Percentiles rank a stretch among this genome's conserved stretches.
phyloP scores from a whole-genome alignment of 2,797 vertebrate genomes.

The Fistularia tabacaria region DNA sequence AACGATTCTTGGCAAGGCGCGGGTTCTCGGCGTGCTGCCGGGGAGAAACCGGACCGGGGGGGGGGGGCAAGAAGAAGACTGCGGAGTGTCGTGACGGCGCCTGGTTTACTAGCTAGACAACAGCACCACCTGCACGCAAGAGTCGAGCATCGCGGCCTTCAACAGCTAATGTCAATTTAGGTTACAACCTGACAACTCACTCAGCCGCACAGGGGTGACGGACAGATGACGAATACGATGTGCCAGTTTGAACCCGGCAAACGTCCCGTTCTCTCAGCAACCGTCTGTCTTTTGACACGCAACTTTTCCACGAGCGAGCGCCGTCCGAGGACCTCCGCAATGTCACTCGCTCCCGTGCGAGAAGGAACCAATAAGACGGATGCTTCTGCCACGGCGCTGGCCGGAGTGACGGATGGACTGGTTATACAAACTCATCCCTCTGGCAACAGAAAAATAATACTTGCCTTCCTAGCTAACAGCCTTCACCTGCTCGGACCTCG shows the following conservation, averaged over 20 bases:
- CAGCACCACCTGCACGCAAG: constrained; percentile 67
- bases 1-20: constrained; percentile 68
- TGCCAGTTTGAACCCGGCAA: neutral
- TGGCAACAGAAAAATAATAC: constrained; percentile 50
- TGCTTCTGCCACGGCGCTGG: constrained; percentile 49
- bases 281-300: constrained; percentile 24
- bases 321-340: constrained; percentile 38
- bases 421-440: constrained; percentile 66
- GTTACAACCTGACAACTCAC: constrained; percentile 12
- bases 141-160: constrained; percentile 20
- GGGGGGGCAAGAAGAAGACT: neutral
- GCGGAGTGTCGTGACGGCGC: constrained; percentile 19
- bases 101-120: constrained; percentile 58
- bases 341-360: constrained; percentile 33
- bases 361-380: constrained; percentile 61
- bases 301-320: constrained; percentile 61
- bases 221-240: no score
- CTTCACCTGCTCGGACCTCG: constrained; percentile 52
- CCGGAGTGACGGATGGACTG: constrained; percentile 68
- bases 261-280: neutral
- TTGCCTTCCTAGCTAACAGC: constrained; percentile 47
- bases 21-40: constrained; percentile 43
- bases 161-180: neutral
- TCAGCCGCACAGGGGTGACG: constrained; percentile 2
- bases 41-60: constrained; percentile 36